Percentiles rank a stretch among this genome's conserved stretches.
Conservation (phyloP, 2,797 vertebrate species). For the Numenius phaeopus region DNA sequence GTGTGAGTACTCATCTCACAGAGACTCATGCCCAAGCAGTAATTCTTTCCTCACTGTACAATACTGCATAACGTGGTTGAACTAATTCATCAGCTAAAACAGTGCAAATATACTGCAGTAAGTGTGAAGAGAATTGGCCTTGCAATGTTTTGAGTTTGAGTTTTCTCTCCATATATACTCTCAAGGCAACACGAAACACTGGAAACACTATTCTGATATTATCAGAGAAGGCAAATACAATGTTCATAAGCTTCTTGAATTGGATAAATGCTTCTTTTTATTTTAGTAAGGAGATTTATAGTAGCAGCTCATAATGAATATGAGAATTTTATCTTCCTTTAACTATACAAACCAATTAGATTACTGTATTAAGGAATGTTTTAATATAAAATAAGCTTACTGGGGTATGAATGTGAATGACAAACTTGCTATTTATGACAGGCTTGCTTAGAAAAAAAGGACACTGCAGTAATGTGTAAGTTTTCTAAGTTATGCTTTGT, state of each 20-base stretch:
- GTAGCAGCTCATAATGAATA: background rate
- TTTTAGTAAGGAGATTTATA: constrained; percentile 20
- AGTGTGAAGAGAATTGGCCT: background rate
- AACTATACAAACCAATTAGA: background rate
- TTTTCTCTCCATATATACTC: background rate
- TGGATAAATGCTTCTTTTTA: constrained; percentile 21
- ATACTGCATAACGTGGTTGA: background rate
- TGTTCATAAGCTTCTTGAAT: background rate
- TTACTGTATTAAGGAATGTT: background rate
- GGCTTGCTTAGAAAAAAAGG: background rate
- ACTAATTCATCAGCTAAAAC: background rate
- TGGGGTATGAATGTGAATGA: background rate
- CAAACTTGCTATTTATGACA: background rate
- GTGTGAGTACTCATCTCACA: too few species aligned
- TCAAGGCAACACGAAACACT: background rate
- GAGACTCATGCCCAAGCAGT: background rate
- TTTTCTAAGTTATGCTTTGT: background rate
- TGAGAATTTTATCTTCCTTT: constrained; percentile 19
- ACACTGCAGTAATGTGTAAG: background rate
- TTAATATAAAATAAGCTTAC: background rate
- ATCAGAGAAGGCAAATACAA: background rate
- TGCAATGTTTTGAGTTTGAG: background rate
- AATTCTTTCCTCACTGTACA: background rate
- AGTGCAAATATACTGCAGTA: background rate
- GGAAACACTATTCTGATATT: background rate